These are phyloP conservation scores for Pterostichus niger DNA, from an alignment of 2,888 invertebrate species.

Conservation along the genomic window DNA sequence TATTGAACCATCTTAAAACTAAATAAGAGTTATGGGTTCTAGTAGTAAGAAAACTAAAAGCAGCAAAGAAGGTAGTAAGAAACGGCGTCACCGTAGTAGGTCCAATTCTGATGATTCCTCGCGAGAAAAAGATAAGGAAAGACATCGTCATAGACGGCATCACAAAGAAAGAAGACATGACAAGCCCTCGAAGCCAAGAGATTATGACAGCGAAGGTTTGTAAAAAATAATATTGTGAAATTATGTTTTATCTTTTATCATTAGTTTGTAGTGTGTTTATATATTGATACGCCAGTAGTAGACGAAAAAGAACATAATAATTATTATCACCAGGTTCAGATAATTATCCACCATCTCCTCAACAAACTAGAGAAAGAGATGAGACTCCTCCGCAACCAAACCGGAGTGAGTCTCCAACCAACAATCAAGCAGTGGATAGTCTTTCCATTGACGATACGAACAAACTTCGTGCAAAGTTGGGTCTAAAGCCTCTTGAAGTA, in stretches of 20 bases:
- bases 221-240: conserved; percentile 70
- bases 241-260: too few relatives aligned
- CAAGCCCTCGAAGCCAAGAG: conserved; percentile 72
- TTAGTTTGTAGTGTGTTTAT: too few relatives aligned
- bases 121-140: conserved; percentile 78
- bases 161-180: conserved; percentile 76
- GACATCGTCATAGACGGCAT: conserved; percentile 78
- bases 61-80: conserved; percentile 82
- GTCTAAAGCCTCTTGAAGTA: conserved; percentile 93
- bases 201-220: conserved; percentile 81
- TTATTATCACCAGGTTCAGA: conserved; percentile 69
- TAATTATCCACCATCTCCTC: conserved; percentile 73
- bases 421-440: conserved; percentile 78
- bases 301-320: neutral
- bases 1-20: conserved; percentile 44
- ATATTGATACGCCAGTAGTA: too few relatives aligned
- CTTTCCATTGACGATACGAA: conserved; percentile 93
- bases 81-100: conserved; percentile 83
- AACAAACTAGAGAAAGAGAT: conserved; percentile 73
- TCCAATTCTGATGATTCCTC: conserved; percentile 79
- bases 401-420: conserved; percentile 73
- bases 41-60: conserved; percentile 85
- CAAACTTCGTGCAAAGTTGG: conserved; percentile 93
- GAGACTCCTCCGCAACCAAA: conserved; percentile 69
- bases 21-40: conserved; percentile 81